Percentiles rank a stretch among this genome's conserved stretches.
These are phyloP conservation scores for Probosciger aterrimus DNA, from an alignment of 2,113 vertebrate species.

Conservation along the genomic window DNA sequence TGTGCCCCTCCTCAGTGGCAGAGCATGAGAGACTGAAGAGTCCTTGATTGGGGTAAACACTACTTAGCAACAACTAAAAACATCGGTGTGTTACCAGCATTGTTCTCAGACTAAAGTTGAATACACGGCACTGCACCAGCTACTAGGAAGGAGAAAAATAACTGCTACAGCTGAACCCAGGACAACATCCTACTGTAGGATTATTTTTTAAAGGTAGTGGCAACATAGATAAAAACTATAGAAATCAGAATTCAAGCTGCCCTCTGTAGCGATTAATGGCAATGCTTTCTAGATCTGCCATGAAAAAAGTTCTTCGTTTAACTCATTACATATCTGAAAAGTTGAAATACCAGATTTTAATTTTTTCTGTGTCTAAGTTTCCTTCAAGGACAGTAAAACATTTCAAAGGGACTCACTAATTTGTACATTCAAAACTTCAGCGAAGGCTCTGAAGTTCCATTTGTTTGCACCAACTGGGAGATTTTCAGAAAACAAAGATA, in stretches of 20 bases:
- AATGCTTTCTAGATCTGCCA: neutral
- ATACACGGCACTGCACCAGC: neutral
- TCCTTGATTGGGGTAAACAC: neutral
- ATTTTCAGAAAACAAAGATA: neutral
- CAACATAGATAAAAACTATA: neutral
- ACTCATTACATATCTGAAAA: neutral
- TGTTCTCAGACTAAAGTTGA: neutral
- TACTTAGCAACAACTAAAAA: neutral
- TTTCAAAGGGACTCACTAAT: neutral
- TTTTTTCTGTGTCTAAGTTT: neutral
- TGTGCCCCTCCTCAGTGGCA: neutral
- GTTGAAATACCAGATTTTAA: neutral
- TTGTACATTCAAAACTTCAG: neutral
- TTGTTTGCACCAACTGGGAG: neutral
- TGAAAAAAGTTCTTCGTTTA: neutral
- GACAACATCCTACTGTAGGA: neutral
- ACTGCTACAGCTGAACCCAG: neutral
- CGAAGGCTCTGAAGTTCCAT: neutral
- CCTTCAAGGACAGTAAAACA: neutral
- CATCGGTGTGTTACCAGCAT: neutral
- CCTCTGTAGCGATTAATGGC: neutral
- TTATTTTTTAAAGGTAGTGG: neutral
- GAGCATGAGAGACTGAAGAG: neutral
- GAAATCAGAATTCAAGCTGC: neutral
- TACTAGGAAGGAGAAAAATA: neutral